A percentile compares a stretch with the other conserved stretches of the same genome.
Evolutionary conservation across 2,797 vertebrate genomes (phyloP).

Genomic region (Novumbra hubbsi): DNA sequence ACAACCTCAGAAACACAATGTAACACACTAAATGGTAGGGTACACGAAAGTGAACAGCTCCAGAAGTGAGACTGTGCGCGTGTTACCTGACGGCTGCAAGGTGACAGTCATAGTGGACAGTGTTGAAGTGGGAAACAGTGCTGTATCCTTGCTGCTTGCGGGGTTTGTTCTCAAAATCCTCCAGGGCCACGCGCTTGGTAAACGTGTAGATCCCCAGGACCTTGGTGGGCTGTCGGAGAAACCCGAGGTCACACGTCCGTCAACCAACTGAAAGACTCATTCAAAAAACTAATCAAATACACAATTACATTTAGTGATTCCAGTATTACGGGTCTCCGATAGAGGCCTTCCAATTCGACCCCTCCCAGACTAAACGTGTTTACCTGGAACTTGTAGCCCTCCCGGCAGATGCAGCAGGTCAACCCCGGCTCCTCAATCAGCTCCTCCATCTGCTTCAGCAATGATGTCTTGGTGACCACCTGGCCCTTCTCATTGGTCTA

Average conservation of each 20-base stretch:
- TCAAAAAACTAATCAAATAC: neutral
- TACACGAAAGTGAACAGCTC: too few species aligned
- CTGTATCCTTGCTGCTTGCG: slow-evolving; percentile 98
- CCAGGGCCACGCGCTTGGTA: slow-evolving; percentile 92
- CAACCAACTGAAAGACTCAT: neutral
- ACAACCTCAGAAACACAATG: too few species aligned
- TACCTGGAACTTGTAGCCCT: slow-evolving; percentile 99
- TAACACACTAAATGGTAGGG: too few species aligned
- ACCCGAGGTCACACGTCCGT: neutral
- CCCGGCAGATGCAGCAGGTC: slow-evolving; percentile 97
- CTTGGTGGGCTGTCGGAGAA: slow-evolving; percentile 86
- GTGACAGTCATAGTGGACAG: slow-evolving; percentile 98
- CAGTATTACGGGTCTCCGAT: neutral
- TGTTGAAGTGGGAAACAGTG: slow-evolving; percentile 99
- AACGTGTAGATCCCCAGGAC: slow-evolving; percentile 98
- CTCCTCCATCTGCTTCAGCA: slow-evolving; percentile 99
- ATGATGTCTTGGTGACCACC: slow-evolving; percentile 96
- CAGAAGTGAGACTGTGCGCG: neutral
- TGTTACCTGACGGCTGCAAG: slow-evolving; percentile 91
- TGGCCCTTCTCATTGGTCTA: slow-evolving; percentile 99
- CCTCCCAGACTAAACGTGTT: neutral
- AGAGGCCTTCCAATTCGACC: too few species aligned
- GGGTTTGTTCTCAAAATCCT: slow-evolving; percentile 96
- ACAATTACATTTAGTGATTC: neutral
- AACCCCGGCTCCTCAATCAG: slow-evolving; percentile 96